phyloP scores from a whole-genome alignment of 2,113 vertebrate genomes.

The Calidris pygmaea region DNA sequence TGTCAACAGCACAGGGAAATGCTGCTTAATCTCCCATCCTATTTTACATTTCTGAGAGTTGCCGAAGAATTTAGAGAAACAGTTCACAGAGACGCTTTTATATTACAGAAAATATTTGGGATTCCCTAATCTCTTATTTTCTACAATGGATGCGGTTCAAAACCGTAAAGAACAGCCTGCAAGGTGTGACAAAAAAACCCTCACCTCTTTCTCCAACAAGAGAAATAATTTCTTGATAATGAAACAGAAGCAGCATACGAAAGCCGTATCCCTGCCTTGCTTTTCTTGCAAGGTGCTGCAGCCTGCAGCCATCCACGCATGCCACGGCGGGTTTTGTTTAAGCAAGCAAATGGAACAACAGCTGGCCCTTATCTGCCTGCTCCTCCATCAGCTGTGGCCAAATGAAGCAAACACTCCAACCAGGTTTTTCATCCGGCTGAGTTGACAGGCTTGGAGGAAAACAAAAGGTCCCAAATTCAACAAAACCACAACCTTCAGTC shows the following conservation, averaged over 20 bases:
- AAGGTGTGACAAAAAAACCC: background rate
- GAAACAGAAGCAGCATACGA: background rate
- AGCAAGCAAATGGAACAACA: constrained; percentile 22
- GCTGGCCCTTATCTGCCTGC: constrained; percentile 38
- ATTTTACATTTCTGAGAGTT: background rate
- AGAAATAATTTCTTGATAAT: background rate
- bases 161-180: background rate
- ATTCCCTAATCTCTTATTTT: background rate
- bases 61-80: background rate
- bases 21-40: background rate
- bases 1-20: background rate
- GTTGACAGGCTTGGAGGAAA: constrained; percentile 23
- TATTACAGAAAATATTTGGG: background rate
- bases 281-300: constrained; percentile 21
- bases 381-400: background rate
- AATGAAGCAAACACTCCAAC: constrained; percentile 2
- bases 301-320: background rate
- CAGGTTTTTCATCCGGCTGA: constrained; percentile 29
- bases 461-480: constrained; percentile 4
- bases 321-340: background rate
- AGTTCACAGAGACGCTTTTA: background rate
- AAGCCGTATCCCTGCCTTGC: background rate
- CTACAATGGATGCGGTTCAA: background rate
- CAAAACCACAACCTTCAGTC: background rate
- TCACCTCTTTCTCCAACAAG: background rate